phyloP scores from a whole-genome alignment of 2,888 invertebrate species.

The Onthophagus sagittarius region DNA sequence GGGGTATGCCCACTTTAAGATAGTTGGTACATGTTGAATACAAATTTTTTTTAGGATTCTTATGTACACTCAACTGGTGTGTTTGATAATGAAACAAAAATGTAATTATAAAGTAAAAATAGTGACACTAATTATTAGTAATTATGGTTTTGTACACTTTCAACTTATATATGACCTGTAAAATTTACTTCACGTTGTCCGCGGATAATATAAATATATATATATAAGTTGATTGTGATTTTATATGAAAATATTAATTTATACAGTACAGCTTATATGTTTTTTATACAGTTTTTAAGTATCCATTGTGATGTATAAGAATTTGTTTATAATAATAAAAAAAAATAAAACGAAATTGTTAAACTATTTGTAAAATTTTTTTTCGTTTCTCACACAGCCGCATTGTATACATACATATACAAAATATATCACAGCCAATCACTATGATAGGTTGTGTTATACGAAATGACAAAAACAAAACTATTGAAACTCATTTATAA shows the following conservation, averaged over 20 bases:
- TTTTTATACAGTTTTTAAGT: no score
- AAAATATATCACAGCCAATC: conserved; percentile 26
- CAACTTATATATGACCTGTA: no score
- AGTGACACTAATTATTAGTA: neutral
- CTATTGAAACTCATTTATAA: neutral
- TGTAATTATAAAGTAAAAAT: conserved; percentile 1
- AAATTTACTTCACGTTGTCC: no score
- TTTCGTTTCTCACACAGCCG: conserved; percentile 21
- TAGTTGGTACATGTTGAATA: neutral
- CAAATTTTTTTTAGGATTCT: neutral
- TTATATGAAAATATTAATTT: neutral
- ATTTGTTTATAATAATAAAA: neutral
- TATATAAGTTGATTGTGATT: neutral
- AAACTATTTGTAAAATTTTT: conserved; percentile 25
- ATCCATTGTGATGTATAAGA: neutral
- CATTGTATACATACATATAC: conserved; percentile 11
- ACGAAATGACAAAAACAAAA: conserved; percentile 6
- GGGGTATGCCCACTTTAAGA: neutral
- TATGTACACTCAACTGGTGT: conserved; percentile 11
- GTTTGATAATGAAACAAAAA: neutral
- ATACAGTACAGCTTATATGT: no score
- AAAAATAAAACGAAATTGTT: conserved; percentile 4
- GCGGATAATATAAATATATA: no score
- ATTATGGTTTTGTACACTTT: neutral
- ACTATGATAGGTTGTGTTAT: conserved; percentile 25